Evolutionary conservation across 1,140 invertebrate genomes (phyloP).

Genomic region (Drosophila erecta): DNA sequence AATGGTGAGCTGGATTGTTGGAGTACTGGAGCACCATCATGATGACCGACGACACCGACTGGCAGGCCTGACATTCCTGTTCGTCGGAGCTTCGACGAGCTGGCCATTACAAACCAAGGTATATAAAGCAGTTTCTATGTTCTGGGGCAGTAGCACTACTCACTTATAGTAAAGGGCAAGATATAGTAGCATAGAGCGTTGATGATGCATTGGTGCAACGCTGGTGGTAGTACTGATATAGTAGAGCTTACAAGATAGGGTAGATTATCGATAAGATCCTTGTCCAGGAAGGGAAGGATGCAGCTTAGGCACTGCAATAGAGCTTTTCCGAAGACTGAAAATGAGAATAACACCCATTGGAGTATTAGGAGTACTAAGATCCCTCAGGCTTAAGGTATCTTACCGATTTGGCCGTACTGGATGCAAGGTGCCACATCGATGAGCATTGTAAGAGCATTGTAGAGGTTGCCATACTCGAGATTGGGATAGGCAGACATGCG

Average conservation of each 20-base stretch:
- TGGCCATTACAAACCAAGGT: conserved; percentile 62
- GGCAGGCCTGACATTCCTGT: conserved; percentile 93
- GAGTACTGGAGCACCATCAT: conserved; percentile 99
- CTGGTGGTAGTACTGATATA: conserved; percentile 94
- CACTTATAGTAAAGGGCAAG: conserved; percentile 97
- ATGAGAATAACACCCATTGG: not conserved
- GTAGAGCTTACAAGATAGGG: conserved; percentile 97
- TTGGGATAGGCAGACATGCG: conserved; percentile 96
- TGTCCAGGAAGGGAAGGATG: conserved; percentile 97
- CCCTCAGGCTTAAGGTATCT: not conserved
- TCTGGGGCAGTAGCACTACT: conserved; percentile 69
- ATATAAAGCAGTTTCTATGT: not conserved
- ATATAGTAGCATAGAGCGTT: conserved; percentile 98
- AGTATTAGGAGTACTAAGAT: not conserved
- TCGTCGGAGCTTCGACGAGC: conserved; percentile 88
- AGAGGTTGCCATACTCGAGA: conserved; percentile 97
- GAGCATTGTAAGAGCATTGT: conserved; percentile 93
- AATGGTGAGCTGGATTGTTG: conserved; percentile 95
- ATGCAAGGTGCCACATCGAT: conserved; percentile 93
- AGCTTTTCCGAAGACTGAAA: conserved; percentile 95
- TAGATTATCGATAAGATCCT: conserved; percentile 97
- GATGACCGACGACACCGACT: conserved; percentile 96
- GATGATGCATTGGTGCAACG: conserved; percentile 97
- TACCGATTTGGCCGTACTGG: conserved; percentile 93
- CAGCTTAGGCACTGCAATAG: conserved; percentile 95